A percentile compares a stretch with the other conserved stretches of the same genome.
These are phyloP conservation scores for Riparia riparia DNA, from an alignment of 2,113 vertebrate species.

Conservation along the genomic window DNA sequence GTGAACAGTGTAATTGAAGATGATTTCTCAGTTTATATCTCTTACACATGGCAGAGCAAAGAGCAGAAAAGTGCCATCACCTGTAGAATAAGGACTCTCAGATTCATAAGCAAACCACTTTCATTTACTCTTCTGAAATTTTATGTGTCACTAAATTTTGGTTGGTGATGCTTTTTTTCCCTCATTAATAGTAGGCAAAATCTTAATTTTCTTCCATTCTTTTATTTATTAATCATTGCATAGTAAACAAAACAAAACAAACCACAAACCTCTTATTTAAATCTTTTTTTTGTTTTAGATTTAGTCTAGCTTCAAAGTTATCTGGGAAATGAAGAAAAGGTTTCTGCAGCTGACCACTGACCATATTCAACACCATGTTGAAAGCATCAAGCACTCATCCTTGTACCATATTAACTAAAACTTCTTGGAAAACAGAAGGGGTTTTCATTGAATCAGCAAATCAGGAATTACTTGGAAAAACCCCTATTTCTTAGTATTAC, in stretches of 20 bases:
- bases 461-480: not conserved
- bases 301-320: not conserved
- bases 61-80: not conserved
- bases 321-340: not conserved
- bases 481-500: rapidly evolving
- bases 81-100: not conserved
- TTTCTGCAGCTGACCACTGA: not conserved
- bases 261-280: not conserved
- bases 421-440: not conserved
- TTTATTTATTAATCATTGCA: not conserved
- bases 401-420: not conserved
- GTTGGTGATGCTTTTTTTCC: not conserved
- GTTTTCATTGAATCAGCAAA: not conserved
- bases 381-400: not conserved
- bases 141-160: not conserved
- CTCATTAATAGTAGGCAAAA: not conserved
- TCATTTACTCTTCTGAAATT: not conserved
- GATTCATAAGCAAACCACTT: not conserved
- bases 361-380: not conserved
- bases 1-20: not conserved
- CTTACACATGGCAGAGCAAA: not conserved
- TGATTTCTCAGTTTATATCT: not conserved
- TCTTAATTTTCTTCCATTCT: not conserved
- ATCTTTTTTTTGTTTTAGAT: not conserved
- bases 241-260: not conserved